Conservation (phyloP, 2,113 vertebrate species). For the Corynorhinus townsendii region DNA sequence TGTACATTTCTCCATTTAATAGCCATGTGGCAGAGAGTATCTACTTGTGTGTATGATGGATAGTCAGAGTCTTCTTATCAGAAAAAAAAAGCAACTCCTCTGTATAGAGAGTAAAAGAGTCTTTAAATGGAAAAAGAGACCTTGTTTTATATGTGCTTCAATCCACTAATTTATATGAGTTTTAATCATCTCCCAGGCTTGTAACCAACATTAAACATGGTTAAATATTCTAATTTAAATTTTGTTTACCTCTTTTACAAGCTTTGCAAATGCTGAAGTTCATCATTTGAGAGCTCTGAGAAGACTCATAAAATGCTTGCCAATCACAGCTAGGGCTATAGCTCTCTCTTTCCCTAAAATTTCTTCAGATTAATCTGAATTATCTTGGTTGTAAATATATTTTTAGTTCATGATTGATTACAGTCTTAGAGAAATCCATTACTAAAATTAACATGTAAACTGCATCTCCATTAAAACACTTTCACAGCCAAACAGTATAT, state of each 20-base stretch:
- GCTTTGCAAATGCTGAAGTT: not conserved
- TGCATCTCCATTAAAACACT: not conserved
- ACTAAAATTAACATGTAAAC: not conserved
- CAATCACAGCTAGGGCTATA: not conserved
- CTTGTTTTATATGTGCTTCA: not conserved
- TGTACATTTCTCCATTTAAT: slow-evolving; percentile 58
- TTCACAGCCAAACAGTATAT: not conserved
- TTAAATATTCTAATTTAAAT: not conserved
- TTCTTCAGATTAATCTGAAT: not conserved
- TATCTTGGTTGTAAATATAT: not conserved
- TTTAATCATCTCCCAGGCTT: not conserved
- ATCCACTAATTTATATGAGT: not conserved
- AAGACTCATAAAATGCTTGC: not conserved
- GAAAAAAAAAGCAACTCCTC: not conserved
- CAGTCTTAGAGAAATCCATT: not conserved
- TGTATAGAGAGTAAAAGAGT: not conserved
- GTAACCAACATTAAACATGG: not conserved
- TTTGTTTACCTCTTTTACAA: not conserved
- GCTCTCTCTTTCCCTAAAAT: not conserved
- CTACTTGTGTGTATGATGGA: slow-evolving; percentile 45
- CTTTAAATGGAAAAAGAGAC: not conserved
- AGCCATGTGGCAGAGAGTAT: slow-evolving; percentile 41
- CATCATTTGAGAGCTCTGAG: not conserved
- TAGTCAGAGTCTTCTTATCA: not conserved
- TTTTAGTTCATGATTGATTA: not conserved